Evolutionary conservation across 1,140 invertebrate species (phyloP).

Genomic region (Drosophila dunni): DNA sequence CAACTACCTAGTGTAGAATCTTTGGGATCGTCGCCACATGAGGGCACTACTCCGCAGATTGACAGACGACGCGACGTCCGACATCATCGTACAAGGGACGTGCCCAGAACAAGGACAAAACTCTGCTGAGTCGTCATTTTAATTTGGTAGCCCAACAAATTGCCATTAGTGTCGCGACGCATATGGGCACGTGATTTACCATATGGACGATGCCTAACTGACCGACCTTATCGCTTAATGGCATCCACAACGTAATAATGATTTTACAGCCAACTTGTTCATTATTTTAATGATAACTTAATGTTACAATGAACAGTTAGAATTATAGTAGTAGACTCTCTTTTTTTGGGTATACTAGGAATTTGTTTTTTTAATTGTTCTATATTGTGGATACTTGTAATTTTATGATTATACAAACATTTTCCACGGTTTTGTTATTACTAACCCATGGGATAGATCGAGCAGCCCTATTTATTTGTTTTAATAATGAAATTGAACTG

Average conservation of each 20-base stretch:
- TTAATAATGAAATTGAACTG: background rate
- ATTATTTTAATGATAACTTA: background rate
- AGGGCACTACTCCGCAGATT: conserved; percentile 15
- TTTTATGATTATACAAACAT: no score
- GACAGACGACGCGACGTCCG: conserved; percentile 46
- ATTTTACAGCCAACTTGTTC: background rate
- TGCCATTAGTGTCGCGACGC: conserved; percentile 69
- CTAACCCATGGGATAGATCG: background rate
- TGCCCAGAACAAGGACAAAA: conserved; percentile 47
- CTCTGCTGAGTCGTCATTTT: conserved; percentile 53
- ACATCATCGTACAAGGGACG: conserved; percentile 29
- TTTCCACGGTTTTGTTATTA: no score
- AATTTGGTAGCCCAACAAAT: conserved; percentile 78
- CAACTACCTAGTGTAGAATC: conserved; percentile 40
- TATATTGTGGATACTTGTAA: no score
- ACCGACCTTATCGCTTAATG: conserved; percentile 10
- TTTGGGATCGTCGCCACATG: conserved; percentile 47
- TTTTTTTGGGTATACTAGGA: no score
- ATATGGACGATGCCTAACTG: background rate
- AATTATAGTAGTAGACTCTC: no score
- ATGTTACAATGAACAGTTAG: no score
- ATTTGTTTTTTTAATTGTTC: no score
- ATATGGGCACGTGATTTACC: conserved; percentile 60
- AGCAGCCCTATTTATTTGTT: conserved; percentile 6
- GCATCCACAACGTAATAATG: conserved; percentile 7